Conservation (phyloP, 2,797 vertebrate genomes). For the Enteromius paludinosus region DNA sequence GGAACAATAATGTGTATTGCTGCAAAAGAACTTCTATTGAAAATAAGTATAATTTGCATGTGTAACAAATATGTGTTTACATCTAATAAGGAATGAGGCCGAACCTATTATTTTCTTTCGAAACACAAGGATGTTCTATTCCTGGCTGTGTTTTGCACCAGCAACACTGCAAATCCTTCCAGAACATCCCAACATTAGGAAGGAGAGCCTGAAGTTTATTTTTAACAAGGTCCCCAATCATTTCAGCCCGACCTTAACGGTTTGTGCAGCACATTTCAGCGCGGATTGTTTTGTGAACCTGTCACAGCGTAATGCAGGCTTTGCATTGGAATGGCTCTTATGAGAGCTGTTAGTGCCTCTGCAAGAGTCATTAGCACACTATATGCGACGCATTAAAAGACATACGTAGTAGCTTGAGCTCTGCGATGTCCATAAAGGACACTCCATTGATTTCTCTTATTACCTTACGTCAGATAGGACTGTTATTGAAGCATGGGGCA, state of each 20-base stretch:
- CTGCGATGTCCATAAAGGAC: constrained; percentile 17
- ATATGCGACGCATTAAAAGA: not conserved
- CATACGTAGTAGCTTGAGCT: constrained; percentile 1
- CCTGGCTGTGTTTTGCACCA: not conserved
- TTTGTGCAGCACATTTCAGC: constrained; percentile 11
- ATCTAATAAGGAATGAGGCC: not conserved
- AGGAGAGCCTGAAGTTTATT: constrained; percentile 21
- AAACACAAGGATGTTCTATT: not conserved
- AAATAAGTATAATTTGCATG: not conserved
- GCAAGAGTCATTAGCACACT: constrained; percentile 9
- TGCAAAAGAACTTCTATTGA: not conserved
- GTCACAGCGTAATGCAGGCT: not conserved
- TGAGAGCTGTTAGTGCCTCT: constrained; percentile 22
- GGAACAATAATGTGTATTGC: not conserved
- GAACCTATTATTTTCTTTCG: not conserved
- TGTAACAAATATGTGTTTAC: not conserved
- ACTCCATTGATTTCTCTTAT: constrained; percentile 28
- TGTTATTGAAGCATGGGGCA: not conserved
- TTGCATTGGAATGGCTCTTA: constrained; percentile 2
- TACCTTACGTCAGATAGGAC: not conserved
- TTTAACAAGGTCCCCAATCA: constrained; percentile 25
- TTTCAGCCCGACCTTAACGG: not conserved
- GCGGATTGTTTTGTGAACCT: constrained; percentile 13
- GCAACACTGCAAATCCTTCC: not conserved
- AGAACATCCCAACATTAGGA: not conserved